These are phyloP conservation scores for Sander vitreus DNA, from an alignment of 2,113 vertebrate species.

Conservation along the genomic window DNA sequence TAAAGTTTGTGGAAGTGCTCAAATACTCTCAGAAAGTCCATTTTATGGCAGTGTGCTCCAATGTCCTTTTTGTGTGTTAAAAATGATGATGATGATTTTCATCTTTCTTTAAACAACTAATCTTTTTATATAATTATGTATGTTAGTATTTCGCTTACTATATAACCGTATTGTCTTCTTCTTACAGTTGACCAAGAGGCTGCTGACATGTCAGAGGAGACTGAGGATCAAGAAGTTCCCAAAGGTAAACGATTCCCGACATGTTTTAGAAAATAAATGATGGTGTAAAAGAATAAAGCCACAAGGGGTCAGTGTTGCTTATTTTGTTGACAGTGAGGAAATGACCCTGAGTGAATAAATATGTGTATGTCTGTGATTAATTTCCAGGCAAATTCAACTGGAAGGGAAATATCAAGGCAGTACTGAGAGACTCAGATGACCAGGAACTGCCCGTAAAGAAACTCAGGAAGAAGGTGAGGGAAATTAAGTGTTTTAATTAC, in stretches of 20 bases:
- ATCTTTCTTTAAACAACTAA: background rate
- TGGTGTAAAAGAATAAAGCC: conserved; percentile 16
- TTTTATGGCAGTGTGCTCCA: background rate
- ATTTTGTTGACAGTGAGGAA: background rate
- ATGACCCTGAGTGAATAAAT: background rate
- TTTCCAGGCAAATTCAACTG: conserved; percentile 95
- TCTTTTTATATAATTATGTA: background rate
- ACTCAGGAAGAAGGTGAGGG: conserved; percentile 92
- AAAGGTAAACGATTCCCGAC: conserved; percentile 63
- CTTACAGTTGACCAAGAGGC: conserved; percentile 53
- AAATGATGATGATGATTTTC: background rate
- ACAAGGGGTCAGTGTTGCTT: conserved; percentile 65
- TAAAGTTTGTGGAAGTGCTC: background rate
- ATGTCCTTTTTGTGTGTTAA: no score
- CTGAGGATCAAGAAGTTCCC: conserved; percentile 55
- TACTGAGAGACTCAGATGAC: conserved; percentile 89
- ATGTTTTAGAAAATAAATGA: background rate
- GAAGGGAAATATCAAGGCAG: conserved; percentile 94
- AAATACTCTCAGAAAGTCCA: background rate
- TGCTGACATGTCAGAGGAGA: conserved; percentile 42
- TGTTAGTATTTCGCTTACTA: background rate
- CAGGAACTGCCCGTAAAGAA: conserved; percentile 93
- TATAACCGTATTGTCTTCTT: background rate
- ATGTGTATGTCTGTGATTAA: conserved; percentile 29
- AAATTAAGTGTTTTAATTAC: background rate